phyloP scores from a whole-genome alignment of 1,140 invertebrate species.

The Bombus sylvicola region DNA sequence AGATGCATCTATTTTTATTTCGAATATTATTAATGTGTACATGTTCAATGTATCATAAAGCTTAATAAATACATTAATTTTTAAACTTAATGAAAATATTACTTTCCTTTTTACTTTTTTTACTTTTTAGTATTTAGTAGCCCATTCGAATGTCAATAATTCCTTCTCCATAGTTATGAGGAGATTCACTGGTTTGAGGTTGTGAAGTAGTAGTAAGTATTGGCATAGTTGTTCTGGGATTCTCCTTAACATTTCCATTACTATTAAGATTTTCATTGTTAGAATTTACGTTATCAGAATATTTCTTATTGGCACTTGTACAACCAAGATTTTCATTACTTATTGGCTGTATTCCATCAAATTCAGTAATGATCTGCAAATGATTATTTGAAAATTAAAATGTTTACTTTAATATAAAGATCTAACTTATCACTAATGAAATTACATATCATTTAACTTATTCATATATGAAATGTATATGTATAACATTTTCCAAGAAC shows the following conservation, averaged over 20 bases:
- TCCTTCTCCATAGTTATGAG: constrained; percentile 37
- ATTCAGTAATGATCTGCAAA: too few species aligned
- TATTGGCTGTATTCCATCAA: too few species aligned
- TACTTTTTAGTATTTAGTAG: neutral
- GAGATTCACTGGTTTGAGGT: neutral
- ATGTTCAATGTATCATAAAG: neutral
- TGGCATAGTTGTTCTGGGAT: neutral
- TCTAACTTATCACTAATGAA: neutral
- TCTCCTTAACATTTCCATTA: neutral
- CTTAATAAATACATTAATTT: neutral
- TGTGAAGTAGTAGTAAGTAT: neutral
- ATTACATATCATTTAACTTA: too few species aligned
- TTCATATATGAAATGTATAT: neutral
- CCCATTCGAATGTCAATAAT: constrained; percentile 35
- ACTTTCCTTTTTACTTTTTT: neutral
- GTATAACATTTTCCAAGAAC: neutral
- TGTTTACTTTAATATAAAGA: too few species aligned
- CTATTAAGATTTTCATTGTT: neutral
- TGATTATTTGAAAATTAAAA: too few species aligned
- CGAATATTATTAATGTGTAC: neutral
- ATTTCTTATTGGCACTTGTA: too few species aligned
- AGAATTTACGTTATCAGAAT: too few species aligned
- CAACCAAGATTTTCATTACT: too few species aligned
- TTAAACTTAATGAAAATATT: neutral
- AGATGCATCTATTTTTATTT: neutral